Evolutionary conservation across 2,113 vertebrate species (phyloP), one percentile per base, ranked within the genome.

Genomic region (Dicentrarchus labrax): DNA sequence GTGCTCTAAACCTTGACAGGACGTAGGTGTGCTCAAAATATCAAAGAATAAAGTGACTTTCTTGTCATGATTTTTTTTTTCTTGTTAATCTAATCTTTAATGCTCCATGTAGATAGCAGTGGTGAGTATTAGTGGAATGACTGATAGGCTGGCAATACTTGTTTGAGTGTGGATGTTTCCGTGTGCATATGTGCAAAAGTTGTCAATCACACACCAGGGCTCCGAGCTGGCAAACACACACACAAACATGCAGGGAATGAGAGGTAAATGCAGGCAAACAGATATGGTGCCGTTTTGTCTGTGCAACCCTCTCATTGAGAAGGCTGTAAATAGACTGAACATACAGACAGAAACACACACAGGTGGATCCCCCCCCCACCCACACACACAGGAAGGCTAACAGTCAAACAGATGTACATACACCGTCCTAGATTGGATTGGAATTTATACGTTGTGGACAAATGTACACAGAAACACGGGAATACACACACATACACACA

Each of bases 401-500:
- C 56, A 86, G 51, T 56, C 66, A 72, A 41, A 60, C 86, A 88
- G 73, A 78, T 83, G 81, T 19, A 72, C 80, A 90, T 0, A 79
- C 85, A 91, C 86, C 76, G 12, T 1, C 38, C 43, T 30, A 30
- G 30, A 30, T 30, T 1, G 69, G 75, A 86, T 73, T 73, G 85
- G 83, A 85, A 88, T 82, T 39, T 73, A 75, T 72, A 70, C 11
- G 8, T 24, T 74, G 60, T 54, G 61, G 36, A 85, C 75, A 77
- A 50, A 74, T 11, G 60, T 47, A 74, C 17, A 85, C 57, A 72
- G 16, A 62, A 54, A 82, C 30, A 30, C 30, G 30, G 30, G 30
- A 30, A 30, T 30, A 62, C 15, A 72, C 8, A 71, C 57, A 83
- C 77, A 82, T 43, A 65, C 92, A 73, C 84, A 96, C 95, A 96